Conservation (phyloP, 2,113 vertebrate species). For the Neofelis nebulosa region DNA sequence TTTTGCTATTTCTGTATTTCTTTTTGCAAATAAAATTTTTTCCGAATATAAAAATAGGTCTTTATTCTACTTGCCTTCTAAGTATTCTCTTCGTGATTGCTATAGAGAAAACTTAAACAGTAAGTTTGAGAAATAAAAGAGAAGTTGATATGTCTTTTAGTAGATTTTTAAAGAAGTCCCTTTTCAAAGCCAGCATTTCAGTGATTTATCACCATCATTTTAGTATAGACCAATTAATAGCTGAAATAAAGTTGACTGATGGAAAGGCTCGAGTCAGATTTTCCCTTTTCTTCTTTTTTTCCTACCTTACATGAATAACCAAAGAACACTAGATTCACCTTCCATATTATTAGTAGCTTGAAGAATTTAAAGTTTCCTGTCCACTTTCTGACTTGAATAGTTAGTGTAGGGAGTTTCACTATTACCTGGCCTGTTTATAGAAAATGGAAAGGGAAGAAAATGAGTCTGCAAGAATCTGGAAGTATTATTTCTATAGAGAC, state of each 20-base stretch:
- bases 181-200: constrained; percentile 3
- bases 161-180: constrained; percentile 18
- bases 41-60: neutral
- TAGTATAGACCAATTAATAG: constrained; percentile 48
- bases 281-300: neutral
- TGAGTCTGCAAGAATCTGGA: neutral
- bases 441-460: neutral
- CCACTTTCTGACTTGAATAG: neutral
- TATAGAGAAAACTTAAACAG: neutral
- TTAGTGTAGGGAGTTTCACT: neutral
- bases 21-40: constrained; percentile 22
- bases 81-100: constrained; percentile 22
- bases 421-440: neutral
- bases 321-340: neutral
- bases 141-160: neutral
- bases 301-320: neutral
- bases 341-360: neutral
- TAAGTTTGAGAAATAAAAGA: neutral
- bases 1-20: neutral
- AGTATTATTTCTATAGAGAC: neutral
- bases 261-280: neutral
- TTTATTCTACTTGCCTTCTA: neutral
- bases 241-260: constrained; percentile 2
- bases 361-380: constrained; percentile 9
- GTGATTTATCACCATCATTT: constrained; percentile 51